Conservation (phyloP, 2,888 invertebrate species). For the Zhuqinia jingwanae region DNA sequence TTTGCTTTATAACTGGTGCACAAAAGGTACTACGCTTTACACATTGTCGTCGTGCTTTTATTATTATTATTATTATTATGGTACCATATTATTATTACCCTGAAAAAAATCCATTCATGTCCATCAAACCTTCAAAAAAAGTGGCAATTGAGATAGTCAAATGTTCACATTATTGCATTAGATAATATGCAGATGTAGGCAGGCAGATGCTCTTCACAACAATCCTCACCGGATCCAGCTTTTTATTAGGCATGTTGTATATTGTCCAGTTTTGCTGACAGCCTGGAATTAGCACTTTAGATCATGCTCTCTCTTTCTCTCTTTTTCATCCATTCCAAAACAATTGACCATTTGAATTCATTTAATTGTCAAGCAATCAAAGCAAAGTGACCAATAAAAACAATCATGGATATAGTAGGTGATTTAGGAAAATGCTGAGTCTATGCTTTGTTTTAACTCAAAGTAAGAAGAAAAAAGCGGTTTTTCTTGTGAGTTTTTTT, state of each 20-base stretch:
- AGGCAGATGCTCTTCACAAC: too few species aligned
- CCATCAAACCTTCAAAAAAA: constrained; percentile 19
- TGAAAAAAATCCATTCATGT: neutral
- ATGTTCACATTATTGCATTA: constrained; percentile 29
- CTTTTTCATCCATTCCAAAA: too few species aligned
- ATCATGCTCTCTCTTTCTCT: constrained; percentile 48
- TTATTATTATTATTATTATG: constrained; percentile 38
- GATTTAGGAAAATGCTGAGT: neutral
- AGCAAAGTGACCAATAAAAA: constrained; percentile 50
- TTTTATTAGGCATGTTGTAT: too few species aligned
- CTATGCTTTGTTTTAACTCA: too few species aligned
- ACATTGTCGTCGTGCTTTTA: too few species aligned
- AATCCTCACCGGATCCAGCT: neutral
- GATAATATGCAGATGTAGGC: neutral
- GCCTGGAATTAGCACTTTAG: constrained; percentile 55
- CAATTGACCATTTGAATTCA: constrained; percentile 63
- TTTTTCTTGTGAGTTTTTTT: constrained; percentile 16
- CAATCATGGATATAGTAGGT: neutral
- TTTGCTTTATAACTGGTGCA: constrained; percentile 52
- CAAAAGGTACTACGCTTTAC: too few species aligned
- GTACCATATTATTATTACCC: constrained; percentile 55
- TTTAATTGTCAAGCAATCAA: constrained; percentile 59
- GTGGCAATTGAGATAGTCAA: constrained; percentile 15
- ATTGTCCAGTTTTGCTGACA: constrained; percentile 47
- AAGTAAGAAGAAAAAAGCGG: too few species aligned